Evolutionary conservation across 1,140 invertebrate genomes (phyloP).

Genomic region (Orchestia grillus): DNA sequence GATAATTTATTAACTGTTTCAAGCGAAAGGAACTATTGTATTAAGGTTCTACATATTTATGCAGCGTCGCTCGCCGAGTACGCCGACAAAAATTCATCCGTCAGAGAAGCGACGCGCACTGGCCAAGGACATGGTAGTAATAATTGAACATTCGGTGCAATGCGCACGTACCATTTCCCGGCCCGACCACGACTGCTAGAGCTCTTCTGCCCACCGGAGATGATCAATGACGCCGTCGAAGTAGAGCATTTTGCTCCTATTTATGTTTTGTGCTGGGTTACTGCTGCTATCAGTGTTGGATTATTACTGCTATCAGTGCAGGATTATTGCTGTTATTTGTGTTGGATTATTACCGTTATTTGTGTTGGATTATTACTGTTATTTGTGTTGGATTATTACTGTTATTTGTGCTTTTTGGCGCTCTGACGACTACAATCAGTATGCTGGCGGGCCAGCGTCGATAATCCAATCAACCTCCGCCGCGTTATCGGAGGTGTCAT

Average conservation of each 20-base stretch:
- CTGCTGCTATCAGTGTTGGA: not conserved
- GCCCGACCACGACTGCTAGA: not conserved
- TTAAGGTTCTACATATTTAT: too few species aligned
- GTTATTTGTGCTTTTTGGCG: conserved; percentile 23
- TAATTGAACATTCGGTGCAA: not conserved
- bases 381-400: not conserved
- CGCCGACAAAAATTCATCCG: too few species aligned
- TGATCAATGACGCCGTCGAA: not conserved
- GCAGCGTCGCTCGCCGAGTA: too few species aligned
- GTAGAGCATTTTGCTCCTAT: not conserved
- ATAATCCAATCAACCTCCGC: not conserved
- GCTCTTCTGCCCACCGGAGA: not conserved
- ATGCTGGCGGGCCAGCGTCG: not conserved
- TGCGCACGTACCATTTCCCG: not conserved
- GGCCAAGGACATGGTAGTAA: not conserved
- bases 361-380: too few species aligned
- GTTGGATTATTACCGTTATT: too few species aligned
- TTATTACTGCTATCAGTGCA: not conserved
- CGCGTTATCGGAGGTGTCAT: not conserved
- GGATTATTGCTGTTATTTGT: too few species aligned
- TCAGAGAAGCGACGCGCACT: too few species aligned
- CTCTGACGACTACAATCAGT: not conserved
- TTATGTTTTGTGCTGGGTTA: not conserved
- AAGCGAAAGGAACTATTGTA: too few species aligned
- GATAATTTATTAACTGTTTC: too few species aligned